Evolutionary conservation across 2,113 vertebrate species (phyloP), one percentile per base, ranked within the genome.

Genomic region (Alligator mississippiensis): DNA sequence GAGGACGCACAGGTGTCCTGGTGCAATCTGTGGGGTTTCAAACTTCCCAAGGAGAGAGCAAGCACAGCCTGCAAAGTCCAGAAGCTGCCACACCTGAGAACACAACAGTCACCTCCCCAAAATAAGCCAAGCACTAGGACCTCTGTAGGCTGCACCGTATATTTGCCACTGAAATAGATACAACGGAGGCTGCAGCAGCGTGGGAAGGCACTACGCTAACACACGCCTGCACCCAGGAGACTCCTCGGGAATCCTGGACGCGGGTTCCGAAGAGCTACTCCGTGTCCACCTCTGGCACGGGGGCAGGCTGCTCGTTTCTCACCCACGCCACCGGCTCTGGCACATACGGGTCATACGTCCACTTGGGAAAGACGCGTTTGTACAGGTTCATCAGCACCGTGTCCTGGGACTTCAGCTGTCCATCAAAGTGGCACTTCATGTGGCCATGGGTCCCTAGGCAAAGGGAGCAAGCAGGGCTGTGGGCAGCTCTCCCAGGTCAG

Each of bases 391-490:
- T 99, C 96, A 99, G 90, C 90, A 99, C 98, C 0, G 99, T 99
- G 97, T 99, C 99, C 98, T 99, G 99, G 81, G 99, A 99, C 82
- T 98, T 99, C 11, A 99, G 96, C 97, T 99, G 99, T n/a, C 98
- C 99, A 85, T 99, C 99, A 24, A 99, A 99, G 59, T 98, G 98
- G 78, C 99, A 99, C 90, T 99, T 99, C 99, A 99, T 99, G 97
- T 99, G 99, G 54, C 99, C 99, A 1, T 99, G 99, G 63, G 99
- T 99, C 93, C 99, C 99, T 99, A 96, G 68, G 92, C 82, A 95
- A 27, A 84, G 92, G 92, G 24, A 87, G 62, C 24, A 89, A 47
- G 76, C 55, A 47, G 82, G 59, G 47, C 75, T 58, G 28, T 89
- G 13, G 93, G 64, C 75, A 62, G 28, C 34, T 77, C 19, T 59